Base-by-base conservation (phyloP, 1,140 invertebrate genomes). In the Cepaea nemoralis region DNA sequence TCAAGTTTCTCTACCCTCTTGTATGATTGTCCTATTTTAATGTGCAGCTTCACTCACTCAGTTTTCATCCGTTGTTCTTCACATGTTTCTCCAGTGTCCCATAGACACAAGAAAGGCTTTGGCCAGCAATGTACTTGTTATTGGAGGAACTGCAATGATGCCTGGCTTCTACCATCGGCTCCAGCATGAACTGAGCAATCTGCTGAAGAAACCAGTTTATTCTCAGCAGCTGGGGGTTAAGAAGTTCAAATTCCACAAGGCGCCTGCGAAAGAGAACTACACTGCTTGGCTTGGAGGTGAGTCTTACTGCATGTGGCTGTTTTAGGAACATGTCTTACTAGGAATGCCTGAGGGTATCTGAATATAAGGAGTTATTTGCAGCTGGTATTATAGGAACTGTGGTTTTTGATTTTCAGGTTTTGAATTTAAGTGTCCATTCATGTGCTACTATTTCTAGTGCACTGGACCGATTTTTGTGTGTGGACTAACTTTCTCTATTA, bases 211-310 rank as follows among this genome's bases (percentile, higher is more conserved):
- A 77, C 93, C 93, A 74, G 91, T 93, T 37, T 96, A 97, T 88
- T 92, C 93, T 16, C 91, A 94, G 0, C 93, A 93, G 82, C 91
- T 96, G 33, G 93, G 94, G 84, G 88, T 96, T 24, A 87, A 89
- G 59, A 92, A 90, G n/a, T 95, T 96, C 85, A 95, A 94, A 89
- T 95, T 97, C 87, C 96, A 97, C 87, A 92, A 92, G 22, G 92
- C 94, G 33, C 96, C 96, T 10, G 94, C 94, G 59, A 95, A 96
- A 88, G 94, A 95, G 75, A 98, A 98, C 92, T 97, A 95, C 88
- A 94, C 94, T 10, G 93, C 94, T 39, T 97, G 96, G 96, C 91
- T 97, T 19, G 96, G 96, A 89, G 95, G 94, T 94, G 92, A 89
- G 24, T n/a, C 33, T 37, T 76, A 66, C 59, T 12, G 24, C 50